A percentile compares a stretch with the other conserved stretches of the same genome.
Conservation (phyloP, 2,797 vertebrate genomes). For the Hippopotamyrus pictus region DNA sequence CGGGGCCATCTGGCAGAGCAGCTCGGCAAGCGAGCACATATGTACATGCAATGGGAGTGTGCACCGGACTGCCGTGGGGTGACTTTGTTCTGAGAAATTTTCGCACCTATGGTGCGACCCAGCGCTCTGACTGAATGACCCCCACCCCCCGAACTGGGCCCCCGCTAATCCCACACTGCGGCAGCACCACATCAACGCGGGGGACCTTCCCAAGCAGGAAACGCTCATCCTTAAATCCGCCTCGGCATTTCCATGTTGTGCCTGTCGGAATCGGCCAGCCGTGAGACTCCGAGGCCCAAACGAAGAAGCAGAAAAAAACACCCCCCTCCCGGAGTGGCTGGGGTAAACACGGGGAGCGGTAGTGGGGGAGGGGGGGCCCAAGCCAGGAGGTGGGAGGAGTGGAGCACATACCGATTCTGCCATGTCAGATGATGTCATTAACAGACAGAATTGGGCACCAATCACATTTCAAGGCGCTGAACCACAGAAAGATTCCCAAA, state of each 20-base stretch:
- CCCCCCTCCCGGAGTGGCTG: not conserved
- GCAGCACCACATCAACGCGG: not conserved
- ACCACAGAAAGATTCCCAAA: not conserved
- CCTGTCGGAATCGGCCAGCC: not conserved
- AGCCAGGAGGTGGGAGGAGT: too few species aligned
- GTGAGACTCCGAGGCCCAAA: not conserved
- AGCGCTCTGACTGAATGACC: not conserved
- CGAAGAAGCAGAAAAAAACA: not conserved
- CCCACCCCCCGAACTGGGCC: not conserved
- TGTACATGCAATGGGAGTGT: not conserved
- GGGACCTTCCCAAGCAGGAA: not conserved
- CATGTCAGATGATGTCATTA: not conserved
- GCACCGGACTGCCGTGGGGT: not conserved
- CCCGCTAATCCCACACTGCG: not conserved
- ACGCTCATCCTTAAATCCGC: not conserved
- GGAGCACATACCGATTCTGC: not conserved
- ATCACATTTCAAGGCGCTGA: not conserved
- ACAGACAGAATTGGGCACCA: not conserved
- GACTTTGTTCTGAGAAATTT: not conserved
- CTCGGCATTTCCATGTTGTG: not conserved
- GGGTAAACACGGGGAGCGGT: not conserved
- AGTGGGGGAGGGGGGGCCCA: not conserved
- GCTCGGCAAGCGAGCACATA: not conserved
- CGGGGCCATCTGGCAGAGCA: constrained; percentile 28
- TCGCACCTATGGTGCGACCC: not conserved